Evolutionary conservation across 1,140 invertebrate genomes (phyloP).

Genomic region (Drosophila serrata): DNA sequence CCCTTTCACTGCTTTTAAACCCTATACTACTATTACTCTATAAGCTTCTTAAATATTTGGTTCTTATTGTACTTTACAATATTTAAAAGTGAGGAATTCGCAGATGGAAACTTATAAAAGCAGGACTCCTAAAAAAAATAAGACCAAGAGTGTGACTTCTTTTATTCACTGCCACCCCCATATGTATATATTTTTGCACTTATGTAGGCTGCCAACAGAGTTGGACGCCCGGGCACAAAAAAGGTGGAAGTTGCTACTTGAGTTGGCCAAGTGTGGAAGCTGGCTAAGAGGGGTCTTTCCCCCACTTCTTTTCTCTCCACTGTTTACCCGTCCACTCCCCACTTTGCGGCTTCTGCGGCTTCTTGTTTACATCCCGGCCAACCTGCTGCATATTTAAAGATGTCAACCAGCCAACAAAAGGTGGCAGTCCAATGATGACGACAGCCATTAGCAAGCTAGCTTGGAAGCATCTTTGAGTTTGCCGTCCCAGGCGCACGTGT

Average conservation of each 20-base stretch:
- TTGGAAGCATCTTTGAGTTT: conserved; percentile 61
- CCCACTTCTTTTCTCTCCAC: conserved; percentile 18
- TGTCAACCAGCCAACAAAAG: conserved; percentile 72
- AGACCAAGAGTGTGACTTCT: neutral
- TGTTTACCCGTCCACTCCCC: conserved; percentile 67
- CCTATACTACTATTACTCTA: too few relatives aligned
- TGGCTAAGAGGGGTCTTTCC: conserved; percentile 27
- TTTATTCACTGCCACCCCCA: conserved; percentile 9
- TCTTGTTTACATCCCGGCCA: conserved; percentile 68
- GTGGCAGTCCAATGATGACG: conserved; percentile 56
- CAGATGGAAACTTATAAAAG: neutral
- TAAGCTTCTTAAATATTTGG: neutral
- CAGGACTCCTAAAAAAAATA: neutral
- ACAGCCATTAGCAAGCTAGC: conserved; percentile 64
- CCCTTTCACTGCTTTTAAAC: too few relatives aligned
- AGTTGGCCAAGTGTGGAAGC: conserved; percentile 55
- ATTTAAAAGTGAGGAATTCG: neutral
- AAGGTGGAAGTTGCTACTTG: conserved; percentile 63
- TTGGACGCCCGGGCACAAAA: conserved; percentile 18
- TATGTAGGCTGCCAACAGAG: conserved; percentile 19
- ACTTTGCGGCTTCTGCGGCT: conserved; percentile 66
- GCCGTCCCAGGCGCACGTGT: conserved; percentile 58
- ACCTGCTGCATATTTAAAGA: conserved; percentile 78
- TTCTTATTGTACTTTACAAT: neutral
- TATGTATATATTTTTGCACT: neutral